Evolutionary conservation across 2,113 vertebrate genomes (phyloP).

Genomic region (Vombatus ursinus): DNA sequence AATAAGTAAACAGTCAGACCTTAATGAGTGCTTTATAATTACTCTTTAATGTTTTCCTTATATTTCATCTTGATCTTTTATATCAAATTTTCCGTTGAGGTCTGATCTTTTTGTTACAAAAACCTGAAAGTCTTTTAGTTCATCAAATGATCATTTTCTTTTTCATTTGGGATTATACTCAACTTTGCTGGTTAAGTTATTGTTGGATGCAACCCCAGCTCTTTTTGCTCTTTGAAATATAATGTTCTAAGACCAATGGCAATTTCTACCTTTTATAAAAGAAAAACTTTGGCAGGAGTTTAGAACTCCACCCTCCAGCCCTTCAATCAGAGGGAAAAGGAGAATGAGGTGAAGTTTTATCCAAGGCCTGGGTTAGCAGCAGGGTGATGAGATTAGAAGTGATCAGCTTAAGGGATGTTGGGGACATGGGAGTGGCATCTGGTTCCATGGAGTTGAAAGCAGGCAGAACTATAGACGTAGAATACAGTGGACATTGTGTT

Average conservation of each 20-base stretch:
- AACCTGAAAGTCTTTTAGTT: not conserved
- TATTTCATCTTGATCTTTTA: not conserved
- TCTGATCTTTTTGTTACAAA: not conserved
- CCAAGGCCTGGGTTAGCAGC: not conserved
- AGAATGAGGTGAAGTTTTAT: not conserved
- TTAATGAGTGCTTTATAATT: not conserved
- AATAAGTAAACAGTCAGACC: not conserved
- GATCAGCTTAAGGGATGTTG: not conserved
- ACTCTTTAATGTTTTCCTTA: too few relatives aligned
- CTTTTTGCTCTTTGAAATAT: not conserved
- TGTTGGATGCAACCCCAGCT: not conserved
- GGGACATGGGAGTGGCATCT: not conserved
- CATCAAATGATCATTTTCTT: not conserved
- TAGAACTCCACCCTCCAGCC: not conserved
- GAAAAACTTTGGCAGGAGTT: not conserved
- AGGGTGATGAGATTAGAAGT: not conserved
- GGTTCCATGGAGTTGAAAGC: not conserved
- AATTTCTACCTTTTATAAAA: not conserved
- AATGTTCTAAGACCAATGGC: not conserved
- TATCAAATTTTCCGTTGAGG: not conserved
- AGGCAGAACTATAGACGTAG: not conserved
- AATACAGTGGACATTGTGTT: not conserved
- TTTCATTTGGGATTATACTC: not conserved
- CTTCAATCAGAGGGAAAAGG: not conserved
- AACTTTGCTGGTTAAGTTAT: not conserved